Percentiles rank a stretch among this genome's conserved stretches.
phyloP scores from a whole-genome alignment of 2,888 invertebrate genomes.

The Nomada goodeniana region DNA sequence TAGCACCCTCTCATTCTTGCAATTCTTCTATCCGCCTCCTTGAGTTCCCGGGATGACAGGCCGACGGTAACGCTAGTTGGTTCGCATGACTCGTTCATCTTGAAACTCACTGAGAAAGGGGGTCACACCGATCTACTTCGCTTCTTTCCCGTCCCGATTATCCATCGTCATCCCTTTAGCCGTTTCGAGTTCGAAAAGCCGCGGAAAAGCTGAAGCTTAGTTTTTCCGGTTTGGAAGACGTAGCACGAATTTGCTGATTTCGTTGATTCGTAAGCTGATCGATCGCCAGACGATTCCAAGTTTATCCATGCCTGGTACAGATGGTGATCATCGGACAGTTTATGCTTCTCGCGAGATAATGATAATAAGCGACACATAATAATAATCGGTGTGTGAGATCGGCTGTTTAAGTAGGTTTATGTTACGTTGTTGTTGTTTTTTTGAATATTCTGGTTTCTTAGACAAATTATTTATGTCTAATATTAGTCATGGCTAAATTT shows the following conservation, averaged over 20 bases:
- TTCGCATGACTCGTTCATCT: slow-evolving; percentile 52
- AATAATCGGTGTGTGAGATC: too few species aligned
- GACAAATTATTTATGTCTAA: too few species aligned
- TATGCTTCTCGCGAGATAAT: neutral
- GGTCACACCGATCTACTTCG: slow-evolving; percentile 58
- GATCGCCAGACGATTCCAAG: slow-evolving; percentile 27
- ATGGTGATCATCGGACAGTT: slow-evolving; percentile 8
- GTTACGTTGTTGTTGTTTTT: too few species aligned
- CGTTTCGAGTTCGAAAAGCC: slow-evolving; percentile 36
- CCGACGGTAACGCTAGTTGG: slow-evolving; percentile 47
- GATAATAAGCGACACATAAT: neutral
- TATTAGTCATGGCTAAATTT: too few species aligned
- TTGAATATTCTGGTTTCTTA: too few species aligned
- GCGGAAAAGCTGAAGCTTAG: slow-evolving; percentile 18
- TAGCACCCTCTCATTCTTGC: slow-evolving; percentile 32
- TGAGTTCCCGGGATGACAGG: slow-evolving; percentile 37
- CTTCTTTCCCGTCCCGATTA: slow-evolving; percentile 43
- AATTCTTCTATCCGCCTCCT: slow-evolving; percentile 34
- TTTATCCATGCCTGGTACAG: slow-evolving; percentile 14
- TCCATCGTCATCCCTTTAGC: slow-evolving; percentile 34
- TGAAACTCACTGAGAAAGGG: slow-evolving; percentile 53
- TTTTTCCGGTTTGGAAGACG: slow-evolving; percentile 27
- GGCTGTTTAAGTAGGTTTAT: too few species aligned
- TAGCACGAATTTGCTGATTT: slow-evolving; percentile 53
- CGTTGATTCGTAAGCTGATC: slow-evolving; percentile 56